Percentiles rank a stretch among this genome's conserved stretches.
Conservation (phyloP, 1,140 invertebrate species). For the Antheraea pernyi region DNA sequence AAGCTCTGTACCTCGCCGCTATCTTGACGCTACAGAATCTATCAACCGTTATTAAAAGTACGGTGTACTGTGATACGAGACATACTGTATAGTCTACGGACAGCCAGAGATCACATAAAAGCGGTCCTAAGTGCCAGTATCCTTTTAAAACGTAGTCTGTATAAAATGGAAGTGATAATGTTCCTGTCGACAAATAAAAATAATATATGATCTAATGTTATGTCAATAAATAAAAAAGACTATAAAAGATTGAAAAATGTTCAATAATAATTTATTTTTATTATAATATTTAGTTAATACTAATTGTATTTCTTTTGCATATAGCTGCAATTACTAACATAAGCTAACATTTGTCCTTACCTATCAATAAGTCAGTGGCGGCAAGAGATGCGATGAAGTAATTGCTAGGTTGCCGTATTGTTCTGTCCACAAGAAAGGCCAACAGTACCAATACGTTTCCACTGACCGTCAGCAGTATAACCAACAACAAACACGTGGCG, state of each 20-base stretch:
- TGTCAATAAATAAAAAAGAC: too few relatives aligned
- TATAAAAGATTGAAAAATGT: too few relatives aligned
- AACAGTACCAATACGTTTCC: conserved; percentile 98
- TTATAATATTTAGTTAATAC: too few relatives aligned
- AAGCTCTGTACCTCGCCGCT: conserved; percentile 97
- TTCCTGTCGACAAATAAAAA: conserved; percentile 82
- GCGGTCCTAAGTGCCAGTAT: conserved; percentile 97
- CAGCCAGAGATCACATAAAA: conserved; percentile 99
- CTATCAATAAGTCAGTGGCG: conserved; percentile 98
- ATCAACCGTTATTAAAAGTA: conserved; percentile 98
- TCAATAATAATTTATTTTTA: too few relatives aligned
- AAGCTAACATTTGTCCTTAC: conserved; percentile 77
- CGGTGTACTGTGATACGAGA: conserved; percentile 99
- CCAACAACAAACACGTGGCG: conserved; percentile 92
- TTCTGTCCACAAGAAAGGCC: conserved; percentile 97
- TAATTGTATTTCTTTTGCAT: too few relatives aligned
- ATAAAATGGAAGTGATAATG: conserved; percentile 97
- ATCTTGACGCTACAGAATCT: conserved; percentile 99
- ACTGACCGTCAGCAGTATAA: conserved; percentile 94
- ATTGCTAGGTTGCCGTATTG: conserved; percentile 98
- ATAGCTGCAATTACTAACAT: too few relatives aligned
- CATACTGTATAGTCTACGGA: conserved; percentile 99
- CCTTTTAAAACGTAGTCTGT: conserved; percentile 97
- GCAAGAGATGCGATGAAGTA: conserved; percentile 99
- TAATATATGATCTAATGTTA: neutral